phyloP scores from a whole-genome alignment of 2,888 invertebrate genomes.

The Orgyia antiqua region DNA sequence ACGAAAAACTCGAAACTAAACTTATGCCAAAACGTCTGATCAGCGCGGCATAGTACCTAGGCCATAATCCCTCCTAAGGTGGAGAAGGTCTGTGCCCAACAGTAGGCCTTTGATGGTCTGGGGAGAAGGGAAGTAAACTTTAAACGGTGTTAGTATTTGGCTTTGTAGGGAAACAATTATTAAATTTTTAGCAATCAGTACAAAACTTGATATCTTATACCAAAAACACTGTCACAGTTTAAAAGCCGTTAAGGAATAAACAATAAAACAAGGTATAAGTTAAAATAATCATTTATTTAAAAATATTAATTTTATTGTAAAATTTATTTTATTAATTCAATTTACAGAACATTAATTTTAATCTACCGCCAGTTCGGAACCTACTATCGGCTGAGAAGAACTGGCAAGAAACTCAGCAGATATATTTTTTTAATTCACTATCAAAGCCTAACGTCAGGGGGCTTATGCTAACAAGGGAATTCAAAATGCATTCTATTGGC shows the following conservation, averaged over 20 bases:
- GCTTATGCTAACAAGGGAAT: constrained; percentile 6
- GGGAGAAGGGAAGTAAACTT: no score
- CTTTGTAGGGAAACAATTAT: no score
- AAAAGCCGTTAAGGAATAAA: constrained; percentile 4
- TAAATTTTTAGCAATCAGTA: no score
- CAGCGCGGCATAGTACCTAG: no score
- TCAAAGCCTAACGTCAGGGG: constrained; percentile 20
- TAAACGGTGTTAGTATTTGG: no score
- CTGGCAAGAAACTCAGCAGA: constrained; percentile 69
- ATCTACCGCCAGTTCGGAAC: constrained; percentile 57
- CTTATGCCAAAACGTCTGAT: no score
- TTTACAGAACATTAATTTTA: constrained; percentile 1
- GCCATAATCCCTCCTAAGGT: no score
- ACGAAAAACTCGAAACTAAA: no score
- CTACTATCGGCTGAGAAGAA: constrained; percentile 65
- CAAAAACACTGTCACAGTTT: no score
- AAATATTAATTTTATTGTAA: neutral
- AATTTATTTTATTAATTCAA: neutral
- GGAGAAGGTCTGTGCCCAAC: no score
- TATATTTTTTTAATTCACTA: constrained; percentile 5
- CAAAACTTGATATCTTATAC: no score
- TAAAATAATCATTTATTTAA: constrained; percentile 20
- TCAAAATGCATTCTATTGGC: constrained; percentile 11
- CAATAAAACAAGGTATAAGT: constrained; percentile 41
- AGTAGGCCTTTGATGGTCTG: no score